phyloP scores from a whole-genome alignment of 2,113 vertebrate genomes.

The Himantopus leucocephalus region DNA sequence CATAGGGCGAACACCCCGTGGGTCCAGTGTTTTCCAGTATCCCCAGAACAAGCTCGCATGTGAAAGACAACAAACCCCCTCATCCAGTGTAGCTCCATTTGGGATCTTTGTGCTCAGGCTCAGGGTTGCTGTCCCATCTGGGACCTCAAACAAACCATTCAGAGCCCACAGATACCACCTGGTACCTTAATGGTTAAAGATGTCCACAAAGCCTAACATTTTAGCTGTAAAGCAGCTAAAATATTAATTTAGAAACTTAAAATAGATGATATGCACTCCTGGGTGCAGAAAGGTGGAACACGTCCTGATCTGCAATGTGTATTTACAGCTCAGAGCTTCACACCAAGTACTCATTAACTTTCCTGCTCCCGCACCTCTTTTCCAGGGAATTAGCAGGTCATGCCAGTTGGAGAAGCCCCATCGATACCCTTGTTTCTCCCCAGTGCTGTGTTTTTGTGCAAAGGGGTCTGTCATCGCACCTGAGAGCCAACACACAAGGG shows the following conservation, averaged over 20 bases:
- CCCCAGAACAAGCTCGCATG: accelerated
- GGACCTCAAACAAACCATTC: neutral
- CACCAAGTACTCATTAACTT: neutral
- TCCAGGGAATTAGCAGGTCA: neutral
- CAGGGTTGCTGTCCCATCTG: neutral
- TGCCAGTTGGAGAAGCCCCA: neutral
- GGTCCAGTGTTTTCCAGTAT: neutral
- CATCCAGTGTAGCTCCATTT: accelerated
- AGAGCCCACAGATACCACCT: neutral
- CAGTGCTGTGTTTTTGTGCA: neutral
- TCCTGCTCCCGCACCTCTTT: neutral
- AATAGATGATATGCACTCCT: neutral
- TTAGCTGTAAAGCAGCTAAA: neutral
- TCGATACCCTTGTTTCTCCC: neutral
- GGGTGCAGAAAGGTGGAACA: neutral
- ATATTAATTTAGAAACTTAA: neutral
- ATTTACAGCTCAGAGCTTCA: neutral
- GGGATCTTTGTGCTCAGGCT: neutral
- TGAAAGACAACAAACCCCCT: neutral
- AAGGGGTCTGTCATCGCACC: accelerated
- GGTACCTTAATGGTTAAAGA: neutral
- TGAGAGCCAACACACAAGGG: neutral
- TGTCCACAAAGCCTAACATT: neutral
- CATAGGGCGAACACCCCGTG: accelerated
- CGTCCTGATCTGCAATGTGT: accelerated